phyloP scores from a whole-genome alignment of 2,888 invertebrate species.

The Drosophila phalerata region DNA sequence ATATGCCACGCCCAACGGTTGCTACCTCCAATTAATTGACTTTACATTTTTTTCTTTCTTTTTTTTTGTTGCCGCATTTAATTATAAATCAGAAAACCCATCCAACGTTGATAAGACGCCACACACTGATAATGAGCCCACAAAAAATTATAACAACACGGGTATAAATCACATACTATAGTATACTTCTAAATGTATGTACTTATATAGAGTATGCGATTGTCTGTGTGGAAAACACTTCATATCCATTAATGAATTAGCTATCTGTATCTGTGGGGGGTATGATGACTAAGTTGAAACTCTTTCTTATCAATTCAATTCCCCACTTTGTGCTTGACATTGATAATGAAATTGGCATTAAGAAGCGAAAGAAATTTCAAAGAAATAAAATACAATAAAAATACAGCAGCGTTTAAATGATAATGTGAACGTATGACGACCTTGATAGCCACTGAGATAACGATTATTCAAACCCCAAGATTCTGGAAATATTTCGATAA shows the following conservation, averaged over 20 bases:
- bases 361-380: not conserved
- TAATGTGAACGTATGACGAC: conserved; percentile 20
- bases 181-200: not conserved
- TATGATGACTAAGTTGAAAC: conserved; percentile 24
- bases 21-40: conserved; percentile 50
- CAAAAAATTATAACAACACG: not conserved
- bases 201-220: not conserved
- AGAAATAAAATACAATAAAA: conserved; percentile 10
- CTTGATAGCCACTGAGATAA: conserved; percentile 45
- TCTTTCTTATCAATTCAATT: conserved; percentile 54
- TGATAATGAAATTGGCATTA: conserved; percentile 66
- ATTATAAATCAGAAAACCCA: conserved; percentile 52
- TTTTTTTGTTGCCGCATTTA: conserved; percentile 44
- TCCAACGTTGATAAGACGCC: conserved; percentile 25
- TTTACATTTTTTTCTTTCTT: conserved; percentile 12
- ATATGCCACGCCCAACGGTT: conserved; percentile 49
- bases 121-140: conserved; percentile 17
- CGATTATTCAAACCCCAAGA: not conserved
- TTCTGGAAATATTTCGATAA: not conserved
- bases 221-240: conserved; percentile 5
- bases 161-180: conserved; percentile 10
- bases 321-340: conserved; percentile 62
- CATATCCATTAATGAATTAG: conserved; percentile 64
- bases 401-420: conserved; percentile 22
- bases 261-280: conserved; percentile 23